Evolutionary conservation across 1,140 invertebrate genomes (phyloP), one percentile per base, ranked within the genome.

Genomic region (Plutomurus gul): DNA sequence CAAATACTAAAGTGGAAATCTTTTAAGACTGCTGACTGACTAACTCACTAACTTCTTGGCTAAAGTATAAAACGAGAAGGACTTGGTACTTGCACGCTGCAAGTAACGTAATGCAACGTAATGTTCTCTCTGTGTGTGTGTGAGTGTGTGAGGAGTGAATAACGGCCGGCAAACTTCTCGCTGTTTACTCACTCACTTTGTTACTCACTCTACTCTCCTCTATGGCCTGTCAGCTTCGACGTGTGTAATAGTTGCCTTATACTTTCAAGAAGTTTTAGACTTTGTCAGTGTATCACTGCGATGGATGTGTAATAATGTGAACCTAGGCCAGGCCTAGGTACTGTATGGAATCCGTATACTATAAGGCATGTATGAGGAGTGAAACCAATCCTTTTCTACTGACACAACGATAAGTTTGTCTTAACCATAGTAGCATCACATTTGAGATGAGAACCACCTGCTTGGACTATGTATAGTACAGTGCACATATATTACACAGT

Each of bases 151-250:
- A n/a, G n/a, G 56, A 33, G 56, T 33, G 56, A 65, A 65, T 65
- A 30, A 65, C 56, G 56, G 56, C 56, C 56, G 56, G 56, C 56
- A 65, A 65, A 65, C 56, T 65, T 65, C 56, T 65, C 36, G 7
- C 18, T 65, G 22, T 65, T 65, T 65, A 65, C 56, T 65, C 56
- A 65, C 30, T 33, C 27, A 65, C 30, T 33, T 16, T 16, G 25
- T 65, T 65, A 65, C 56, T 65, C 56, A 65, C 36, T 65, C 56
- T 65, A 16, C 27, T 36, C 56, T 65, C n/a, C n/a, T n/a, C n/a
- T n/a, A n/a, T n/a, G n/a, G n/a, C n/a, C n/a, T n/a, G n/a, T n/a
- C n/a, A n/a, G n/a, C n/a, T n/a, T n/a, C n/a, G 56, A 33, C 56
- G n/a, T 43, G 39, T 33, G 56, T 36, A 33, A 33, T 60, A n/a